Conservation (phyloP, 2,113 vertebrate genomes). For the Pagrus major region DNA sequence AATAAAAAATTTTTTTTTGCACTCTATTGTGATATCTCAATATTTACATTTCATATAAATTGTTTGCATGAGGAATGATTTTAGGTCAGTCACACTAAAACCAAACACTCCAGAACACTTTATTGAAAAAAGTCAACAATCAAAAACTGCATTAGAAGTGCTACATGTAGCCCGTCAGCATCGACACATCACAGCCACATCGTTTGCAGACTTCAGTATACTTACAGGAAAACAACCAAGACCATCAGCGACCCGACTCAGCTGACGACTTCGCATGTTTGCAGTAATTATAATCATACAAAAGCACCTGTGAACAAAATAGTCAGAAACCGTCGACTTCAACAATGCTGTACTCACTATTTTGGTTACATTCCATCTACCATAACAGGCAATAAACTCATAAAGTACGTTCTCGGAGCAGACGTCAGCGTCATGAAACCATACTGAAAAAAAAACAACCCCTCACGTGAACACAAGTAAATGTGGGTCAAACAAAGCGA, state of each 20-base stretch:
- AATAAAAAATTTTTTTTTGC: constrained; percentile 55
- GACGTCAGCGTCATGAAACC: constrained; percentile 6
- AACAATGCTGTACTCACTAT: constrained; percentile 41
- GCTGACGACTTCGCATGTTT: background rate
- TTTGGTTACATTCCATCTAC: constrained; percentile 68
- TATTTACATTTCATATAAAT: background rate
- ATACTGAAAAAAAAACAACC: too few species aligned
- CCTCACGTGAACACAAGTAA: constrained; percentile 15
- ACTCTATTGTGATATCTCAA: background rate
- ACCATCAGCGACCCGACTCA: background rate
- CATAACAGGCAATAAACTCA: constrained; percentile 47
- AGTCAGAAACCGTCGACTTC: constrained; percentile 37
- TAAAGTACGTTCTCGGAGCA: constrained; percentile 14
- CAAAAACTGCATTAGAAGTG: constrained; percentile 46
- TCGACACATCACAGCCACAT: constrained; percentile 16
- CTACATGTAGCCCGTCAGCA: constrained; percentile 49
- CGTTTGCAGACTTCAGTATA: constrained; percentile 30
- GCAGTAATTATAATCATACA: constrained; percentile 24
- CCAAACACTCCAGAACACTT: constrained; percentile 62
- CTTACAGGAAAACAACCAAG: constrained; percentile 39
- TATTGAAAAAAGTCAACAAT: constrained; percentile 62
- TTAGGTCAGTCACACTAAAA: background rate
- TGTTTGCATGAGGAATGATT: background rate
- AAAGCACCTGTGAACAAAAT: constrained; percentile 51
- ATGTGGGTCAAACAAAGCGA: constrained; percentile 26